These are phyloP conservation scores for Pithys albifrons DNA, from an alignment of 2,113 vertebrate genomes.

Conservation along the genomic window DNA sequence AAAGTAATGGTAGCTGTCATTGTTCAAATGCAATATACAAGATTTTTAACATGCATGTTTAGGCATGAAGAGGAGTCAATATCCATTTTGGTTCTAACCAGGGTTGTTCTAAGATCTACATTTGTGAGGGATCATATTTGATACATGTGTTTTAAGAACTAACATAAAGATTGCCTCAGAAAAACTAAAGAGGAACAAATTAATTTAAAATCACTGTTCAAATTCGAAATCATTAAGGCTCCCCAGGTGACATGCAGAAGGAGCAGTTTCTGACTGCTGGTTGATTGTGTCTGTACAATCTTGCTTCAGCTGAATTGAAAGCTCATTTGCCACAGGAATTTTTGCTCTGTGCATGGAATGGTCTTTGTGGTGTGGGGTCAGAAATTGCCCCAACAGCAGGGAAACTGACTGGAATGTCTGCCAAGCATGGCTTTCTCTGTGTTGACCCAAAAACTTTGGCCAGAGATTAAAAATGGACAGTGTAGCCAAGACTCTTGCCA, in stretches of 20 bases:
- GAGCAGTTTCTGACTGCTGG: not conserved
- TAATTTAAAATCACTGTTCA: constrained; percentile 4
- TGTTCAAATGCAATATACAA: constrained; percentile 24
- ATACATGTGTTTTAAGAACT: not conserved
- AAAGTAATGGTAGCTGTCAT: constrained; percentile 47
- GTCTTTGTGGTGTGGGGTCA: not conserved
- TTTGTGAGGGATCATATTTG: not conserved
- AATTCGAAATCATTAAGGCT: not conserved
- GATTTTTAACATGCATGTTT: constrained; percentile 36
- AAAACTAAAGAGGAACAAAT: not conserved
- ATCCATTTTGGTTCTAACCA: not conserved
- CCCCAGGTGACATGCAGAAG: not conserved
- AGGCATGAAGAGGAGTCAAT: not conserved
- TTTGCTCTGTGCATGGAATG: not conserved
- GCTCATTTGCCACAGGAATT: not conserved
- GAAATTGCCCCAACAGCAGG: too few relatives aligned
- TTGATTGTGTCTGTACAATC: not conserved
- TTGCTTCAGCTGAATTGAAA: not conserved
- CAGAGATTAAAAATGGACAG: not conserved
- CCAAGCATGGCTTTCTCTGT: not conserved
- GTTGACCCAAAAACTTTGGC: not conserved
- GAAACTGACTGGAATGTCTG: too few relatives aligned
- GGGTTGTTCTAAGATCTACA: not conserved
- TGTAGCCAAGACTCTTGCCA: not conserved
- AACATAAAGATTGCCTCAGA: not conserved